Evolutionary conservation across 2,113 vertebrate genomes (phyloP).

Genomic region (Gymnarchus niloticus): DNA sequence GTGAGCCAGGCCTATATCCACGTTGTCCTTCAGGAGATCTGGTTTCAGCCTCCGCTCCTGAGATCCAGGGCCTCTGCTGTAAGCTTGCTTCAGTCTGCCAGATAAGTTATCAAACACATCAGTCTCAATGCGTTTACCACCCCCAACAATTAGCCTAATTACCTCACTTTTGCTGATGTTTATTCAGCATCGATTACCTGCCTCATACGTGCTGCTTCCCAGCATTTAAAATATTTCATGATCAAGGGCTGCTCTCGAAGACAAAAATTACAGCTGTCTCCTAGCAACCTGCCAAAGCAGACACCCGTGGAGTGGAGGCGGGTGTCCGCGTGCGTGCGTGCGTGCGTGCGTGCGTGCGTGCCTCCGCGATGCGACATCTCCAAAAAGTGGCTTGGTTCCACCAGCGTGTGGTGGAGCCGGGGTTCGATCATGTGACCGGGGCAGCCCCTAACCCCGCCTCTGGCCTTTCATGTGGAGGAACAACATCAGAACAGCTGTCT

Average conservation of each 20-base stretch:
- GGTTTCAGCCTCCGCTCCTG: slow-evolving; percentile 2
- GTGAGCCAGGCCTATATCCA: neutral
- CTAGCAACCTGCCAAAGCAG: neutral
- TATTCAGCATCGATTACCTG: neutral
- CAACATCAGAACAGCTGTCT: slow-evolving; percentile 27
- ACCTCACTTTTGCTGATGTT: neutral
- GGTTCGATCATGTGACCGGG: slow-evolving; percentile 16
- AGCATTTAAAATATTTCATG: neutral
- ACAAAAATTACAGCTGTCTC: neutral
- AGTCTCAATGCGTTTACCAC: neutral
- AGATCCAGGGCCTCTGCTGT: neutral
- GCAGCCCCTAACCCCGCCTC: slow-evolving; percentile 4
- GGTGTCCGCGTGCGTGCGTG: neutral
- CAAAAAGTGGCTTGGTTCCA: neutral
- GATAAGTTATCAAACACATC: neutral
- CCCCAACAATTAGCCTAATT: slow-evolving; percentile 2
- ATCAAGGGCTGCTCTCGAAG: neutral
- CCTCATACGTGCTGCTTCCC: neutral
- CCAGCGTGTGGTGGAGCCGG: neutral
- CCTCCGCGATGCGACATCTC: neutral
- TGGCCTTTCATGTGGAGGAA: slow-evolving; percentile 22
- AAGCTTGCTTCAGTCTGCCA: neutral
- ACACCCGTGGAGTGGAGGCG: neutral
- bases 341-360: neutral
- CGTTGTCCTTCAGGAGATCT: slow-evolving; percentile 16